Evolutionary conservation across 1,140 invertebrate species (phyloP).

Genomic region (Belonocnema kinseyi): DNA sequence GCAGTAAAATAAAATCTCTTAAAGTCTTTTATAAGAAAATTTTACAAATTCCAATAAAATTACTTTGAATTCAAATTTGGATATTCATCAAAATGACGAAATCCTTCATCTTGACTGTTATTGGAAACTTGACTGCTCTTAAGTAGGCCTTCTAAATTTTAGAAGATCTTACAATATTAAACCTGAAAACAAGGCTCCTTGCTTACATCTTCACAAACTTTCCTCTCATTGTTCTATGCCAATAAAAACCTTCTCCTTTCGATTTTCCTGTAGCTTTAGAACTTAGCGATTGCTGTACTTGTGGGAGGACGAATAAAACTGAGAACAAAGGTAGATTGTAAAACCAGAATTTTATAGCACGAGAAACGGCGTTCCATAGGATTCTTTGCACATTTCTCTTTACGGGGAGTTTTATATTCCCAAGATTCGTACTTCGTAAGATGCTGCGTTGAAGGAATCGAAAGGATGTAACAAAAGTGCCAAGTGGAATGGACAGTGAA

Average conservation of each 20-base stretch:
- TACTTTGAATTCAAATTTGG: too few relatives aligned
- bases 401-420: slow-evolving; percentile 9
- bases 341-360: slow-evolving; percentile 13
- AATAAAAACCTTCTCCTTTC: slow-evolving; percentile 18
- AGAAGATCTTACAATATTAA: too few relatives aligned
- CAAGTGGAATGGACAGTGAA: slow-evolving; percentile 2
- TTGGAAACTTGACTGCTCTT: too few relatives aligned
- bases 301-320: not conserved
- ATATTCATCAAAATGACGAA: too few relatives aligned
- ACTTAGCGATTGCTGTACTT: slow-evolving; percentile 12
- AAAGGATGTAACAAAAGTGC: not conserved
- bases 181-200: not conserved
- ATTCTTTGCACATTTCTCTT: slow-evolving; percentile 2
- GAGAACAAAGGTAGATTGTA: slow-evolving; percentile 19
- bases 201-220: not conserved
- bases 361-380: slow-evolving; percentile 2
- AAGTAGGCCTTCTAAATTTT: too few relatives aligned
- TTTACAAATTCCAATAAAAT: too few relatives aligned
- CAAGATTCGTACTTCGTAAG: not conserved
- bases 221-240: slow-evolving; percentile 7
- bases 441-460: not conserved
- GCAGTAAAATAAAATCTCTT: too few relatives aligned
- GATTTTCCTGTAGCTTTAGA: not conserved
- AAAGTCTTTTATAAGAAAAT: too few relatives aligned
- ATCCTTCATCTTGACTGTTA: too few relatives aligned